A percentile compares a stretch with the other conserved stretches of the same genome.
These are phyloP conservation scores for Thaumatotibia leucotreta DNA, from an alignment of 1,140 invertebrate species.

Conservation along the genomic window DNA sequence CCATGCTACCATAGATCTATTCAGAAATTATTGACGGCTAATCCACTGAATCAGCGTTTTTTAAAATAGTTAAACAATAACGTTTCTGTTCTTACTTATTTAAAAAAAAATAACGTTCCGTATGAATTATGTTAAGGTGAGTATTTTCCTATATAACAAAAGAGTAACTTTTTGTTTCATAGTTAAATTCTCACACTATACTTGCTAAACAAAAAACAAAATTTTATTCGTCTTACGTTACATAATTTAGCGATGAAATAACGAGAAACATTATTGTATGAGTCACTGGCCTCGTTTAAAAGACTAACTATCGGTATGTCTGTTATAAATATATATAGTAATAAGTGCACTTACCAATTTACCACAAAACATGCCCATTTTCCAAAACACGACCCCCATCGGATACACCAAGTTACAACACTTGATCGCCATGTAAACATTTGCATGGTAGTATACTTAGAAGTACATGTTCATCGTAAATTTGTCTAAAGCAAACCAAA, in stretches of 20 bases:
- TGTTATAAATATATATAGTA: constrained; percentile 2
- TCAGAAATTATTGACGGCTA: not conserved
- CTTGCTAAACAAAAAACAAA: no score
- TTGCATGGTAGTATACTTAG: constrained; percentile 31
- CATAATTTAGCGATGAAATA: no score
- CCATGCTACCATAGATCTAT: constrained; percentile 29
- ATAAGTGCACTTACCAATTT: constrained; percentile 50
- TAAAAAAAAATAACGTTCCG: no score
- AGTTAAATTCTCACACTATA: no score
- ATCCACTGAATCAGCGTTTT: not conserved
- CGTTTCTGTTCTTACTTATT: not conserved
- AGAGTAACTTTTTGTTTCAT: no score
- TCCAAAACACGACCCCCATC: constrained; percentile 63
- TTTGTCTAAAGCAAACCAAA: constrained; percentile 21
- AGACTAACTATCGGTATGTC: constrained; percentile 1
- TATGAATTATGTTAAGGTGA: not conserved
- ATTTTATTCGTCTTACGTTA: no score
- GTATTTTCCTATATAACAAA: no score
- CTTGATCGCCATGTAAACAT: constrained; percentile 38
- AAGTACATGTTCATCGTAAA: constrained; percentile 20
- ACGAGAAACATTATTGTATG: not conserved
- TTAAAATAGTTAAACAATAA: not conserved
- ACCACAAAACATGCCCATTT: constrained; percentile 52
- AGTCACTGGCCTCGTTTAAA: not conserved
- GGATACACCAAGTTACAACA: constrained; percentile 52